Conservation (phyloP, 1,140 invertebrate genomes). For the Paraescarpia echinospica region DNA sequence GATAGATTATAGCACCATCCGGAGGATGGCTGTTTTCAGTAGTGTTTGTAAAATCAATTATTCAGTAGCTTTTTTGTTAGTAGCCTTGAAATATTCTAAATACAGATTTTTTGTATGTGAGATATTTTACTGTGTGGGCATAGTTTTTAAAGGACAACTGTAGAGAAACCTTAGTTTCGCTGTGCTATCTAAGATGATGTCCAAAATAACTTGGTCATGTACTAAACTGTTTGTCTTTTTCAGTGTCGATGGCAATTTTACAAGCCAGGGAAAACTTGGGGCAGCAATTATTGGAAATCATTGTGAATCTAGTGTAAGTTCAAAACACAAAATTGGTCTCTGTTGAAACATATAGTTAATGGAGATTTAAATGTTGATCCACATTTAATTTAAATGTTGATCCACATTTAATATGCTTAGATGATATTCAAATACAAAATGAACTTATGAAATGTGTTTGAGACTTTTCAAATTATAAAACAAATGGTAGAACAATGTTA, state of each 20-base stretch:
- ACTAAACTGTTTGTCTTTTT: conserved; percentile 11
- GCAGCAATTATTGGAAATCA: conserved; percentile 53
- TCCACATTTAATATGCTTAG: too few relatives aligned
- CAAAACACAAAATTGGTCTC: not conserved
- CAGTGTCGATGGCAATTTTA: conserved; percentile 55
- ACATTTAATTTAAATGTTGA: too few relatives aligned
- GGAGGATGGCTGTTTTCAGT: too few relatives aligned
- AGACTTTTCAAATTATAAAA: conserved; percentile 5
- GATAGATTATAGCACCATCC: too few relatives aligned
- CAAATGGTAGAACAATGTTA: not conserved
- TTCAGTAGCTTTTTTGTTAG: too few relatives aligned
- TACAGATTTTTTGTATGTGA: not conserved
- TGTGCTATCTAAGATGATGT: not conserved
- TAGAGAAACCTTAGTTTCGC: not conserved
- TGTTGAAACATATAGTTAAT: not conserved
- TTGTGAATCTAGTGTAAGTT: conserved; percentile 47
- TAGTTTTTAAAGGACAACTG: not conserved
- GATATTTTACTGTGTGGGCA: not conserved
- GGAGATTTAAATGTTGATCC: not conserved
- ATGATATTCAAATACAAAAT: too few relatives aligned
- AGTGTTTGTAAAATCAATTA: too few relatives aligned
- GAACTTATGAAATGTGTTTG: not conserved
- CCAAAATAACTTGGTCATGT: not conserved
- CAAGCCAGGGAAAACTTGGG: conserved; percentile 57
- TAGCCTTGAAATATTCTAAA: not conserved